phyloP scores from a whole-genome alignment of 1,140 invertebrate genomes.

The Heliconius nattereri region DNA sequence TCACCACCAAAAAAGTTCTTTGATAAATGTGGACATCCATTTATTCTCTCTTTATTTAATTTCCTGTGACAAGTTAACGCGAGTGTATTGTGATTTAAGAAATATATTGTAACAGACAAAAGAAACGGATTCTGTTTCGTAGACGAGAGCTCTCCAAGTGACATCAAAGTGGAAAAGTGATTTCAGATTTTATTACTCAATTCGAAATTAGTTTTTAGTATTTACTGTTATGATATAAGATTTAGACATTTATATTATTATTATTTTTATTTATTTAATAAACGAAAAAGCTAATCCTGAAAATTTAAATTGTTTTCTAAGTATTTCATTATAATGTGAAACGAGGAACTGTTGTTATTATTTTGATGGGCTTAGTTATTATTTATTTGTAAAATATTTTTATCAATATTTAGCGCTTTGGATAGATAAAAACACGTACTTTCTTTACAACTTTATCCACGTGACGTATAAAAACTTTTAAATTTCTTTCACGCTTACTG shows the following conservation, averaged over 20 bases:
- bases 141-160: neutral
- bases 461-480: too few species aligned
- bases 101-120: slow-evolving; percentile 1
- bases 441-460: too few species aligned
- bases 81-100: neutral
- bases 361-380: too few species aligned
- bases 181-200: neutral
- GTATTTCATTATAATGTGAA: too few species aligned
- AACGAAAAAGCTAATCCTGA: too few species aligned
- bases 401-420: too few species aligned
- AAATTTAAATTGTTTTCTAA: too few species aligned
- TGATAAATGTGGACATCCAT: neutral
- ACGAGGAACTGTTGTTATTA: too few species aligned
- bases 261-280: too few species aligned
- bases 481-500: too few species aligned
- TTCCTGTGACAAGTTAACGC: slow-evolving; percentile 10
- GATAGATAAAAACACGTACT: too few species aligned
- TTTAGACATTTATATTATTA: neutral
- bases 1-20: neutral
- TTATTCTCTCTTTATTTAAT: slow-evolving; percentile 10
- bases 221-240: neutral
- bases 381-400: too few species aligned
- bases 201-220: neutral
- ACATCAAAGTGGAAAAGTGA: neutral
- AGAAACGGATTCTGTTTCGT: neutral